Percentiles rank a stretch among this genome's conserved stretches.
Evolutionary conservation across 2,888 invertebrate genomes (phyloP).

Genomic region (Caenorhabditis panamensis): DNA sequence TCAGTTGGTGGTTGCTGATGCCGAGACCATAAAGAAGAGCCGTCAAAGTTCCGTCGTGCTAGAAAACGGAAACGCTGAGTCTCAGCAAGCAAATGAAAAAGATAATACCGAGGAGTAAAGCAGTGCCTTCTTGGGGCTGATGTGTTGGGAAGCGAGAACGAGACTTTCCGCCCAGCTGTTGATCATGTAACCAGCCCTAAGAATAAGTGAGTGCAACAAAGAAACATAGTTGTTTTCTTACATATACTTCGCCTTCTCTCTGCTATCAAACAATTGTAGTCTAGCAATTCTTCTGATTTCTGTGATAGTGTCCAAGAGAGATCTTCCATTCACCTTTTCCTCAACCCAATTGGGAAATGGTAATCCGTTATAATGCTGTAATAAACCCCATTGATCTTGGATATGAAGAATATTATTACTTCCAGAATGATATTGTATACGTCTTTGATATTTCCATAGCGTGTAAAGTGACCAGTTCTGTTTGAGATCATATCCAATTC

Average conservation of each 20-base stretch:
- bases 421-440: constrained; percentile 60
- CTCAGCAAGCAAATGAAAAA: background rate
- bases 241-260: constrained; percentile 61
- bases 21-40: constrained; percentile 60
- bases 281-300: constrained; percentile 57
- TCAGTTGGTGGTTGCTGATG: constrained; percentile 59
- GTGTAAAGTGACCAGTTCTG: constrained; percentile 33
- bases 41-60: constrained; percentile 61
- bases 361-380: constrained; percentile 58
- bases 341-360: constrained; percentile 57
- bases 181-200: constrained; percentile 60
- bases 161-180: constrained; percentile 55
- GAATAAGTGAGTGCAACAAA: background rate
- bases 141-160: constrained; percentile 31
- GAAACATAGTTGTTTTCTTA: constrained; percentile 9
- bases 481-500: constrained; percentile 49
- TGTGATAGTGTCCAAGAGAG: constrained; percentile 50
- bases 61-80: background rate
- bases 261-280: constrained; percentile 53
- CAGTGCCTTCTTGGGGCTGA: constrained; percentile 47
- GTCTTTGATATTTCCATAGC: constrained; percentile 57
- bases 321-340: constrained; percentile 35
- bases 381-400: background rate
- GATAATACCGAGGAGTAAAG: constrained; percentile 55
- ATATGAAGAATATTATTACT: constrained; percentile 11